Percentiles rank a stretch among this genome's conserved stretches.
Conservation (phyloP, 2,797 vertebrate species). For the Selene dorsalis region DNA sequence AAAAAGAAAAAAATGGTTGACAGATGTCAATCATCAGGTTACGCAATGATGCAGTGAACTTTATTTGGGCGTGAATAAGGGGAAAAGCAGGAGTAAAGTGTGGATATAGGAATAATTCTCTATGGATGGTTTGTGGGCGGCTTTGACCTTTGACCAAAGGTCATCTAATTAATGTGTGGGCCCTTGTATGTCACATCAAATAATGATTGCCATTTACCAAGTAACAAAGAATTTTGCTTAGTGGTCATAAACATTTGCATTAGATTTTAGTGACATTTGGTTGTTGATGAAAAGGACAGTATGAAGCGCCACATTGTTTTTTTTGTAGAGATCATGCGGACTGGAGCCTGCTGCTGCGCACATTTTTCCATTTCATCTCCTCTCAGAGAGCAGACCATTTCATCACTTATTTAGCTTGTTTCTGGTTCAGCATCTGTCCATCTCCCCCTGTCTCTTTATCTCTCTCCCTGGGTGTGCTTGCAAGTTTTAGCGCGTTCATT, state of each 20-base stretch:
- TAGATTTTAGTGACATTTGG: slow-evolving; percentile 13
- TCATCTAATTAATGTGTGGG: background rate
- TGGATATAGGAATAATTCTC: no score
- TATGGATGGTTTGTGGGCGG: no score
- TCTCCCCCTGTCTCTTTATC: slow-evolving; percentile 54
- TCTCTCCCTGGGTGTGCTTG: slow-evolving; percentile 58
- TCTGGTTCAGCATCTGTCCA: slow-evolving; percentile 71
- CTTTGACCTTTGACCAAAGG: background rate
- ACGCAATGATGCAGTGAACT: no score
- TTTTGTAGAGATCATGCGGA: slow-evolving; percentile 21
- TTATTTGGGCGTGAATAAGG: no score
- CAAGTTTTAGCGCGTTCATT: slow-evolving; percentile 54
- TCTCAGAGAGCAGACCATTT: slow-evolving; percentile 55
- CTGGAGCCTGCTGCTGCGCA: slow-evolving; percentile 48
- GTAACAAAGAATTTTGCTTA: background rate
- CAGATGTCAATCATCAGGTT: no score
- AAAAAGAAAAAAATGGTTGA: no score
- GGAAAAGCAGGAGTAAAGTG: no score
- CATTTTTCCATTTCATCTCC: slow-evolving; percentile 67
- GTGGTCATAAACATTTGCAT: background rate
- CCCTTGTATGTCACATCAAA: background rate
- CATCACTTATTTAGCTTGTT: slow-evolving; percentile 75
- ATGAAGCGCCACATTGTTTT: slow-evolving; percentile 48
- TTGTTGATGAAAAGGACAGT: slow-evolving; percentile 26
- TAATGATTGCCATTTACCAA: background rate